Evolutionary conservation across 2,888 invertebrate species (phyloP).

Genomic region (Caenorhabditis sp.): DNA sequence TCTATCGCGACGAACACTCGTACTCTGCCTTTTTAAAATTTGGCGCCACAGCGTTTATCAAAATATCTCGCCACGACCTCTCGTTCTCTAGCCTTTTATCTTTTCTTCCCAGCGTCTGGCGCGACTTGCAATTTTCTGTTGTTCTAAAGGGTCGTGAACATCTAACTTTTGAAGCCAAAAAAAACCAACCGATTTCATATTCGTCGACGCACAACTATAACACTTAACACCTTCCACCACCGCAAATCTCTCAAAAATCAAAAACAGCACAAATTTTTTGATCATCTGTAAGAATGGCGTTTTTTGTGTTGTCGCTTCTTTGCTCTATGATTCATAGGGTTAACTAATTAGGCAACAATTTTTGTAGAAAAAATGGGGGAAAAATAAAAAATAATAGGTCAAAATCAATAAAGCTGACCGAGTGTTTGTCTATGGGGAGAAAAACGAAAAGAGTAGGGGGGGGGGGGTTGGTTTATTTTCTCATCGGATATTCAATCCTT

Average conservation of each 20-base stretch:
- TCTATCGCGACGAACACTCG: too few relatives aligned
- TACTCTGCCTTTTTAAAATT: too few relatives aligned
- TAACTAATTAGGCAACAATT: neutral
- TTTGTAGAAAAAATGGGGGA: neutral
- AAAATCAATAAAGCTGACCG: neutral
- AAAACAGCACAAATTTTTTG: neutral
- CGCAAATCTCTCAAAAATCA: neutral
- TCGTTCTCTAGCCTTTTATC: too few relatives aligned
- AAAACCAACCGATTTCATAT: conserved; percentile 58
- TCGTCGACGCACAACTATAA: conserved; percentile 67
- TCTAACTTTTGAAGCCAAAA: too few relatives aligned
- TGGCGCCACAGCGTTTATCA: too few relatives aligned
- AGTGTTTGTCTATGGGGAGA: neutral
- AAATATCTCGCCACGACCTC: too few relatives aligned
- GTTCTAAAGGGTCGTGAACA: too few relatives aligned
- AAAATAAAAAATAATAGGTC: neutral
- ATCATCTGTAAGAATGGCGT: neutral
- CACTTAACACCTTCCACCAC: conserved; percentile 53
- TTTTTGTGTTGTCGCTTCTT: too few relatives aligned
- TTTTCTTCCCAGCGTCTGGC: too few relatives aligned
- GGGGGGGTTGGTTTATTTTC: neutral
- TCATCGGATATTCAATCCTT: neutral
- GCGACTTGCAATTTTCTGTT: too few relatives aligned
- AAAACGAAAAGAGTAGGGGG: neutral
- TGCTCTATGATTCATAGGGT: too few relatives aligned